Evolutionary conservation across 53 echinoderm and acorn worm species (phyloP).

Genomic region (Holothuria scabra): DNA sequence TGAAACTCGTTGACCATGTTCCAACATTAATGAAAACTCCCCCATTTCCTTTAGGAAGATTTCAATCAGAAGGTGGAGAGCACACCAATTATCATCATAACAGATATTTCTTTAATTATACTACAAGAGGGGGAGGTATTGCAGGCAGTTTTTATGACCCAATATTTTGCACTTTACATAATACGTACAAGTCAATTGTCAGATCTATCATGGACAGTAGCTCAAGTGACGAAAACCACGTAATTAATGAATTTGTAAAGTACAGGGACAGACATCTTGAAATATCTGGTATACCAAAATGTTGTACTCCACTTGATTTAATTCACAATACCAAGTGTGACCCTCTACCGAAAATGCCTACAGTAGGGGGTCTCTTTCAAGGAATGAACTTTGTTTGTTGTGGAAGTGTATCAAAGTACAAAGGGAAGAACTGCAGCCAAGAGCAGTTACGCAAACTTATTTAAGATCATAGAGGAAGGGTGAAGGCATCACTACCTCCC

Average conservation of each 20-base stretch:
- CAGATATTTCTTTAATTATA: not conserved
- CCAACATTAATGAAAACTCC: not conserved
- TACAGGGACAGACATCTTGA: constrained; percentile 1
- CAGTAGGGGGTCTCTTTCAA: no score
- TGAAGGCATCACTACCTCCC: no score
- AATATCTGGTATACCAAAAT: constrained; percentile 5
- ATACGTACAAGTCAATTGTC: not conserved
- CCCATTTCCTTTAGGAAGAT: not conserved
- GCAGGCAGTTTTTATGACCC: not conserved
- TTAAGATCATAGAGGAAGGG: no score
- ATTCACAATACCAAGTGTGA: not conserved
- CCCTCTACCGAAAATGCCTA: no score
- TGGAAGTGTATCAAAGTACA: not conserved
- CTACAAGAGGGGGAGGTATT: not conserved
- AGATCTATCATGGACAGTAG: not conserved
- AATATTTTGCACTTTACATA: not conserved
- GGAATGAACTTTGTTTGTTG: no score
- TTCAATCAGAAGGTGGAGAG: no score
- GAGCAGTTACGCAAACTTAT: no score
- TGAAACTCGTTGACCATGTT: not conserved
- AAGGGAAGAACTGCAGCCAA: no score
- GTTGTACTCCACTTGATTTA: not conserved
- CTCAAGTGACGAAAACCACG: not conserved
- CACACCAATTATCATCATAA: not conserved
- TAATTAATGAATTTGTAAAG: not conserved